Evolutionary conservation across 2,113 vertebrate species (phyloP).

Genomic region (Todiramphus saurophagus): DNA sequence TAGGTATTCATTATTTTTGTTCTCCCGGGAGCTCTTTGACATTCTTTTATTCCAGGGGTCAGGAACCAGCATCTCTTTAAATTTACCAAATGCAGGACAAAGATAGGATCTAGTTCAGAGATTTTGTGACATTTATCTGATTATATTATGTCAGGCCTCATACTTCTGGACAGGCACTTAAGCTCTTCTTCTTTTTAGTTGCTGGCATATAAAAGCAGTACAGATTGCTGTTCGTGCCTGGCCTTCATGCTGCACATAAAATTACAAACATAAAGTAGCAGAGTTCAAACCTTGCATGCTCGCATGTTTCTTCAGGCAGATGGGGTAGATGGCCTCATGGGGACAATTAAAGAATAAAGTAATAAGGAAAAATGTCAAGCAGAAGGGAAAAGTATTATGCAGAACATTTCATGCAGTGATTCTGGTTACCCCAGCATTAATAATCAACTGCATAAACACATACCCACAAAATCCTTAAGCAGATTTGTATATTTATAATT

Average conservation of each 20-base stretch:
- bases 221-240: constrained; percentile 5
- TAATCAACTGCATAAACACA: constrained; percentile 34
- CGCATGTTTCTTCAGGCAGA: constrained; percentile 31
- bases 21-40: neutral
- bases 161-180: neutral
- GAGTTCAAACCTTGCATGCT: constrained; percentile 17
- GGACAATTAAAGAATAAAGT: constrained; percentile 60
- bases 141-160: neutral
- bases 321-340: constrained; percentile 37
- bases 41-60: neutral
- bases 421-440: constrained; percentile 25
- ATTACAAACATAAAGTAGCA: constrained; percentile 12
- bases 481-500: constrained; percentile 61
- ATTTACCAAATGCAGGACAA: neutral
- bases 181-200: neutral
- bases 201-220: neutral
- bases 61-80: neutral
- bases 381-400: constrained; percentile 36
- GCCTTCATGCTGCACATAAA: constrained; percentile 17
- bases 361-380: constrained; percentile 63
- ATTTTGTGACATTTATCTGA: neutral
- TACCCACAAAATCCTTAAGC: constrained; percentile 41
- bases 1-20: neutral
- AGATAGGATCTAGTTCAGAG: neutral
- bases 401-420: constrained; percentile 21